Conservation (phyloP, 2,113 vertebrate genomes). For the Bungarus multicinctus region DNA sequence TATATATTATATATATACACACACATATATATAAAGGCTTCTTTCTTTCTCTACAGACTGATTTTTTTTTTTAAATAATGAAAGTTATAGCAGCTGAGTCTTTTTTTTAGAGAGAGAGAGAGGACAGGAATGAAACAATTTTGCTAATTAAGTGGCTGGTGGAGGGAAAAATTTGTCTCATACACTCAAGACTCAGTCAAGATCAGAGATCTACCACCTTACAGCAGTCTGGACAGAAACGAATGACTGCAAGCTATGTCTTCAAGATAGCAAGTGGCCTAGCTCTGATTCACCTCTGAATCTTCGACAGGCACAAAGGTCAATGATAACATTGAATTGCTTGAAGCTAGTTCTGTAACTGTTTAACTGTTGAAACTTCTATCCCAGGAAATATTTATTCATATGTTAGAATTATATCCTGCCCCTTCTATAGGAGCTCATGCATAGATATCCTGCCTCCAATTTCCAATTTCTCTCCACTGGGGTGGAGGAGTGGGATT, state of each 20-base stretch:
- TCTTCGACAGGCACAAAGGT: neutral
- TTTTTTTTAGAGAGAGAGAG: neutral
- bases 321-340: neutral
- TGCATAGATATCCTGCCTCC: neutral
- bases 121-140: neutral
- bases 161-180: neutral
- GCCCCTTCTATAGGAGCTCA: neutral
- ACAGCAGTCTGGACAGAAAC: neutral
- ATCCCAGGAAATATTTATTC: neutral
- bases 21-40: neutral
- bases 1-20: too few species aligned
- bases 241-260: neutral
- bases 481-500: neutral
- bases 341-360: neutral
- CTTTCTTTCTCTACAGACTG: neutral
- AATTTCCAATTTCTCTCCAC: neutral
- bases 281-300: neutral
- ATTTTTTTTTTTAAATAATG: neutral
- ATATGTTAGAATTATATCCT: neutral
- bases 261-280: neutral
- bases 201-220: neutral
- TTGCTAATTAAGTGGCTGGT: neutral
- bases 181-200: neutral
- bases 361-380: neutral
- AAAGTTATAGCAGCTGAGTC: neutral